Evolutionary conservation across 1,140 invertebrate species (phyloP), one percentile per base, ranked within the genome.

Genomic region (Drosophila sucinea): DNA sequence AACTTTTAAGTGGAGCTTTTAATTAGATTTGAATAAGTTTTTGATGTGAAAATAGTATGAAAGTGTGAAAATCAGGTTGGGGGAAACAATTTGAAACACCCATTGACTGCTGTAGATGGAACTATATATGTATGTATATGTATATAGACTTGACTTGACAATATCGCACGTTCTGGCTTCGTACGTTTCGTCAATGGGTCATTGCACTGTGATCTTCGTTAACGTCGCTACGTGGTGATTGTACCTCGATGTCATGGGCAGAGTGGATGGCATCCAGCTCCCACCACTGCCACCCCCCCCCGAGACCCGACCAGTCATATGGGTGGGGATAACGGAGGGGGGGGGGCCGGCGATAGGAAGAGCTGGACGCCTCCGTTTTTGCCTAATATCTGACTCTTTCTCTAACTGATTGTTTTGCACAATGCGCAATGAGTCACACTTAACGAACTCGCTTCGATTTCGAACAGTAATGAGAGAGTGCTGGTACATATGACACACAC

Each of bases 171-270:
- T 60, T 67, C 60, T 61, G 33, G 60, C 38, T 64, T 57, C 67
- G 47, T 64, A 72, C 47, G 71, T 67, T 83, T 83, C 71, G 62
- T 83, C 60, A 87, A 87, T 87, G 84, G 84, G 84, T 87, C 84
- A 89, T 87, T 87, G 84, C 84, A 87, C 84, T 87, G 84, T 87
- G 84, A 89, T 89, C 80, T 84, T 87, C 84, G 29, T 17, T 73
- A 67, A 79, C 69, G 40, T 65, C 80, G 69, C 61, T 60, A 67
- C 41, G 84, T 89, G 84, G 84, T 84, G 64, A 87, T 69, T 81
- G 84, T 87, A 87, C 84, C 84, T 89, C 70, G 84, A 87, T 82
- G 73, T 89, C 80, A 82, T 87, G 44, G 84, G 84, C 84, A 77
- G 73, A 78, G 63, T 2, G n/a, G 65, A 4, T 30, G 44, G 47